Evolutionary conservation across 2,888 invertebrate genomes (phyloP), one percentile per base, ranked within the genome.

Genomic region (Aleiodes testaceus): DNA sequence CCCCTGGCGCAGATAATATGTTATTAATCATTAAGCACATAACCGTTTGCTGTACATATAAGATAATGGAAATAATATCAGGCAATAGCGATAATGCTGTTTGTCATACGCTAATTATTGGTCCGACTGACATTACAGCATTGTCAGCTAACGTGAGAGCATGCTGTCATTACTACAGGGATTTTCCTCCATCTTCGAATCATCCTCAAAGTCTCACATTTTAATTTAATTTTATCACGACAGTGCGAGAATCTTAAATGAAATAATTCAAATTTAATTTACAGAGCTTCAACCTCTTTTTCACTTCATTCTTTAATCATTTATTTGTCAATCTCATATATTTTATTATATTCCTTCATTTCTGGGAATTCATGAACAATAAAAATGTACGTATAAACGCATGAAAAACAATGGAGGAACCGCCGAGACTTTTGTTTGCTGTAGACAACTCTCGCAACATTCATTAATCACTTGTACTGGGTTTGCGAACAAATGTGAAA

Each of bases 11-110:
- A 80, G 83, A 84, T 82, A 81, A 82, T 82, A 82, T 84, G 82
- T 84, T 82, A 84, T 84, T 84, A 84, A 84, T 84, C 84, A 84
- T 83, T 83, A 78, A 84, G 79, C 84, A 84, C 82, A 84, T 84
- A 84, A 81, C 81, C 77, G 80, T 71, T 70, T 78, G 74, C 71
- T 76, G 78, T 79, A 75, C 77, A 79, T 80, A 80, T 79, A 81
- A 84, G 84, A 84, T 84, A 84, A 84, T 84, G 82, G 79, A 59
- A 82, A 82, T 81, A 82, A 84, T 84, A 84, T 84, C 80, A 82
- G 80, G 80, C 81, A 80, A 78, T 79, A 76, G 84, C 79, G 83
- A 84, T 84, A 84, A 83, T 84, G 78, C 78, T 79, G 83, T 80
- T 80, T 80, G 79, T 79, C 79, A 76, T 75, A 71, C 75, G 79